Evolutionary conservation across 2,888 invertebrate genomes (phyloP).

Genomic region (Nycteola revayana): DNA sequence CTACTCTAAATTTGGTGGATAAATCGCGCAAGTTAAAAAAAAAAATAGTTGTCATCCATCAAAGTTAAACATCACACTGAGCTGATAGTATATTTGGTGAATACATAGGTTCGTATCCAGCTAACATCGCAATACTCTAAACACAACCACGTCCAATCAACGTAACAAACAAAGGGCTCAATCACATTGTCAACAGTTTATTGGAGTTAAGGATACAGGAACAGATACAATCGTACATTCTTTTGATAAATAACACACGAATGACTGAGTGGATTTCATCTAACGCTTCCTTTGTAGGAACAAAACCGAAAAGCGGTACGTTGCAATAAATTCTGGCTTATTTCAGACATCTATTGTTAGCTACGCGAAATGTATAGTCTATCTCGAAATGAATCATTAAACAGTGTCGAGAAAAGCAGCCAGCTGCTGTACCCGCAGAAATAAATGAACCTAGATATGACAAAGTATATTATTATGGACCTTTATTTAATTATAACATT

Average conservation of each 20-base stretch:
- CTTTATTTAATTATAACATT: too few relatives aligned
- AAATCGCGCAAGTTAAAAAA: too few relatives aligned
- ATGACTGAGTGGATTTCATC: constrained; percentile 16
- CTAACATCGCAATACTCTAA: background rate
- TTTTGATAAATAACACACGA: constrained; percentile 16
- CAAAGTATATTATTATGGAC: too few relatives aligned
- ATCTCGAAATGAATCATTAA: constrained; percentile 52
- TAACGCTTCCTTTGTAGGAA: constrained; percentile 8
- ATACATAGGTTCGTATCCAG: too few relatives aligned
- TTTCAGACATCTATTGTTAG: constrained; percentile 40
- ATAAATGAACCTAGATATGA: constrained; percentile 32
- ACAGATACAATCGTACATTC: constrained; percentile 14
- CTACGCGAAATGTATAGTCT: constrained; percentile 42
- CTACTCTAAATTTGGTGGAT: too few relatives aligned
- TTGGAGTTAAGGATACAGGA: constrained; percentile 4
- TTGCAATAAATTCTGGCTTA: constrained; percentile 33
- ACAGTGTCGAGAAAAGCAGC: constrained; percentile 28
- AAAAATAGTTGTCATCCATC: too few relatives aligned
- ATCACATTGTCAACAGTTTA: constrained; percentile 4
- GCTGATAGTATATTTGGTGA: too few relatives aligned
- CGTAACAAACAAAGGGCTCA: constrained; percentile 6
- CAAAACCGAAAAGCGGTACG: constrained; percentile 19
- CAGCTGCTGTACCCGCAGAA: constrained; percentile 3
- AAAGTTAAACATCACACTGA: too few relatives aligned
- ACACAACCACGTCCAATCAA: background rate